phyloP scores from a whole-genome alignment of 2,797 vertebrate species.

The Caiman crocodilus region DNA sequence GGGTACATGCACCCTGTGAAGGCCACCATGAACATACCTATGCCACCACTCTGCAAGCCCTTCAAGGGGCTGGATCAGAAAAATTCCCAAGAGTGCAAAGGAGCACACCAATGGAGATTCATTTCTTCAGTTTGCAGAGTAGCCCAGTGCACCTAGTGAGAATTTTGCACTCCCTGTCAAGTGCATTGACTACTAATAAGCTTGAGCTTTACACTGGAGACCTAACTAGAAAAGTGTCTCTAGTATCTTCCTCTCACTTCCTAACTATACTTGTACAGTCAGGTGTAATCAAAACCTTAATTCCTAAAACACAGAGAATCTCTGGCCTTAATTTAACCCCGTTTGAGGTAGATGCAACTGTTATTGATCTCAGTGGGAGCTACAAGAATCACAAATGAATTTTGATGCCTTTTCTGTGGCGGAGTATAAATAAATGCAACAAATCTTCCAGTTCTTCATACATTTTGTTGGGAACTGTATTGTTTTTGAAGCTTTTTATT shows the following conservation, averaged over 20 bases:
- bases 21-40: neutral
- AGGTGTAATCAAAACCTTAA: fast-evolving
- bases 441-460: neutral
- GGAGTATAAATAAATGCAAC: neutral
- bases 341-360: fast-evolving
- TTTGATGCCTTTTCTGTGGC: neutral
- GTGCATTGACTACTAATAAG: neutral
- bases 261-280: fast-evolving
- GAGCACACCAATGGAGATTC: neutral
- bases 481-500: neutral
- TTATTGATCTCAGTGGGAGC: neutral
- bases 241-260: neutral
- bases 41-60: neutral
- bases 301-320: fast-evolving
- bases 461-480: neutral
- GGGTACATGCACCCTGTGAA: neutral
- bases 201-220: neutral
- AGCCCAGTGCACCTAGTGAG: too few species aligned
- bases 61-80: neutral
- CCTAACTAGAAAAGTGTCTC: neutral
- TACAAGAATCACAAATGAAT: neutral
- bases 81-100: neutral
- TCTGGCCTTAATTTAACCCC: neutral
- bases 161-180: too few species aligned
- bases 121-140: neutral